Conservation (phyloP, 2,113 vertebrate genomes). For the Pimephales promelas region DNA sequence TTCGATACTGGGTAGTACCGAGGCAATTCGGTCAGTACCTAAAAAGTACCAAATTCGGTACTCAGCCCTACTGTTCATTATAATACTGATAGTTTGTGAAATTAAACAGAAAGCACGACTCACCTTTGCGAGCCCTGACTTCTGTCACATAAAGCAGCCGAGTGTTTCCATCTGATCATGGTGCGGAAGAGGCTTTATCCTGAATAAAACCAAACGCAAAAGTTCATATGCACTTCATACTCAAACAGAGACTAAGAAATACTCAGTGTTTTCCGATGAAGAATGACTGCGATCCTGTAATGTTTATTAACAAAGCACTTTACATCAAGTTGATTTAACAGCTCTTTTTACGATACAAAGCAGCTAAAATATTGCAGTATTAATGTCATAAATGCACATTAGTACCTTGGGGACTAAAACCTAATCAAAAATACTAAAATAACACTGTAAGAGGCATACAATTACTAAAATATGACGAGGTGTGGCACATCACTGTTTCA, state of each 20-base stretch:
- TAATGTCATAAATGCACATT: background rate
- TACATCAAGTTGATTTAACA: too few species aligned
- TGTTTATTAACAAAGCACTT: background rate
- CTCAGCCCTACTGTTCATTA: too few species aligned
- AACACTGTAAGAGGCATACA: background rate
- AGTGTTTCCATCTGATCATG: slow-evolving; percentile 27
- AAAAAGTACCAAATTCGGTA: too few species aligned
- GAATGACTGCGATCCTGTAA: background rate
- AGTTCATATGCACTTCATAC: background rate
- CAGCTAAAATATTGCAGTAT: background rate
- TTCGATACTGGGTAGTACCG: too few species aligned
- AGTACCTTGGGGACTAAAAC: background rate
- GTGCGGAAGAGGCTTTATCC: background rate
- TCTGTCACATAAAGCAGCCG: slow-evolving; percentile 61
- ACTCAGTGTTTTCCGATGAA: background rate
- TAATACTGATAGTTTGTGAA: background rate
- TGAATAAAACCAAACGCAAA: background rate
- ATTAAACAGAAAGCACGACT: background rate
- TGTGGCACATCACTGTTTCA: background rate
- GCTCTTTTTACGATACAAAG: background rate
- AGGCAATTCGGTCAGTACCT: too few species aligned
- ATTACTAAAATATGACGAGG: background rate
- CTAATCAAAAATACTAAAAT: background rate
- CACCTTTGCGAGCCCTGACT: slow-evolving; percentile 61
- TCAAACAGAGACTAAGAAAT: background rate